phyloP scores from a whole-genome alignment of 37 sponge, comb jelly and placozoan genomes.

The Eunapius fragilis region DNA sequence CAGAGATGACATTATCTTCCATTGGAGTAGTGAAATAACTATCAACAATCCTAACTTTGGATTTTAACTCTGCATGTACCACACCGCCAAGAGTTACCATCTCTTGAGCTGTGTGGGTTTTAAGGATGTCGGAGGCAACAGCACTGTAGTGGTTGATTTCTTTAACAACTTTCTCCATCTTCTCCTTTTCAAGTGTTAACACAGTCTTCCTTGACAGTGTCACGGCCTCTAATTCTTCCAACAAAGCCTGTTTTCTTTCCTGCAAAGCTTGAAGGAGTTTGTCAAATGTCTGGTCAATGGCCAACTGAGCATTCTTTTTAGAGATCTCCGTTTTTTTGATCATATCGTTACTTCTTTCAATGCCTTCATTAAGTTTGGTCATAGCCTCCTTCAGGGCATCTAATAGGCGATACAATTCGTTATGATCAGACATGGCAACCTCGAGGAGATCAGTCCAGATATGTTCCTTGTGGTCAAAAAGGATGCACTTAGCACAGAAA shows the following conservation, averaged over 20 bases:
- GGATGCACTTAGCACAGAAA: slow-evolving; percentile 44
- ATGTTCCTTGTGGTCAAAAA: slow-evolving; percentile 17
- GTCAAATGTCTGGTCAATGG: slow-evolving; percentile 17
- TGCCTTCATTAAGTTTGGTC: slow-evolving; percentile 27
- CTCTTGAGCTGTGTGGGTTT: not conserved
- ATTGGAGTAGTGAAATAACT: not conserved
- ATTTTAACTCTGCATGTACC: not conserved
- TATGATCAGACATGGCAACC: slow-evolving; percentile 5
- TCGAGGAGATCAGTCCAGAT: not conserved
- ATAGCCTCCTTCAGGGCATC: not conserved
- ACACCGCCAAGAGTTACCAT: not conserved
- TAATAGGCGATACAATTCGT: not conserved
- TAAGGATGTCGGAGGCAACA: not conserved
- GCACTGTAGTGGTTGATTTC: not conserved
- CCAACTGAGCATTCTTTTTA: slow-evolving; percentile 12
- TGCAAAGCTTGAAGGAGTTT: slow-evolving; percentile 10
- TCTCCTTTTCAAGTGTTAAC: slow-evolving; percentile 21
- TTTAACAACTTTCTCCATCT: slow-evolving; percentile 11
- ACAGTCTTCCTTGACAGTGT: slow-evolving; percentile 10
- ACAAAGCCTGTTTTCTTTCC: slow-evolving; percentile 2
- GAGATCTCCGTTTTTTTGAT: not conserved
- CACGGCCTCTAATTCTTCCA: slow-evolving; percentile 18
- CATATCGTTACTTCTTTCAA: slow-evolving; percentile 10
- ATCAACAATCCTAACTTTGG: not conserved
- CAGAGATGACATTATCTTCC: not conserved